phyloP scores from a whole-genome alignment of 2,888 invertebrate species.

The Apodemia zela region DNA sequence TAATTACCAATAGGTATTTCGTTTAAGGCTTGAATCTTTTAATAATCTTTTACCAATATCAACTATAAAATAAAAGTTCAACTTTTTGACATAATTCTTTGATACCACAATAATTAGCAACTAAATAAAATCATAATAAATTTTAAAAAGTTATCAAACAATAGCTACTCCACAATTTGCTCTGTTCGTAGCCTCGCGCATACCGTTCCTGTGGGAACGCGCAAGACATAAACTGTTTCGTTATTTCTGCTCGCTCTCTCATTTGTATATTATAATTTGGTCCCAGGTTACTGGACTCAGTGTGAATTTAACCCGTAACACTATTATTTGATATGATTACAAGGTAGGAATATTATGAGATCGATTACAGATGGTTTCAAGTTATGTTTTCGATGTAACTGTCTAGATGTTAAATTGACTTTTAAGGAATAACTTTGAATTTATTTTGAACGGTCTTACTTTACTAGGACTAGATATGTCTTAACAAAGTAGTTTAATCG shows the following conservation, averaged over 20 bases:
- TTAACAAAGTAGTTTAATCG: too few relatives aligned
- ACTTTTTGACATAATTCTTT: too few relatives aligned
- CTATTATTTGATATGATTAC: constrained; percentile 18
- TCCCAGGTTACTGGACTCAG: constrained; percentile 30
- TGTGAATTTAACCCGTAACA: constrained; percentile 13
- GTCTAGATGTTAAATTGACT: constrained; percentile 1
- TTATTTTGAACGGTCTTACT: too few relatives aligned
- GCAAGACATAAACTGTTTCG: constrained; percentile 76
- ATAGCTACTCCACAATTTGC: constrained; percentile 40
- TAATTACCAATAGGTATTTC: too few relatives aligned
- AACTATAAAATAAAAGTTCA: background rate
- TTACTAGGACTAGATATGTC: too few relatives aligned
- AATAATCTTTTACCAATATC: too few relatives aligned
- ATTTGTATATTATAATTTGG: constrained; percentile 79
- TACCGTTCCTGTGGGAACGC: constrained; percentile 79
- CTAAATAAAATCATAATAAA: too few relatives aligned
- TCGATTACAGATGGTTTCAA: background rate
- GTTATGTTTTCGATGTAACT: background rate
- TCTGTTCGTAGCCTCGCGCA: constrained; percentile 52
- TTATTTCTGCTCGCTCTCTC: constrained; percentile 77
- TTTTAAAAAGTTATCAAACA: background rate
- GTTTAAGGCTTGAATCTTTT: too few relatives aligned
- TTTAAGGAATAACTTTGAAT: background rate
- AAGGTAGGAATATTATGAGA: constrained; percentile 3
- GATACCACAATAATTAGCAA: too few relatives aligned